These are phyloP conservation scores for Plecturocebus donacophilus DNA, from an alignment of 2,113 vertebrate genomes.

Conservation along the genomic window DNA sequence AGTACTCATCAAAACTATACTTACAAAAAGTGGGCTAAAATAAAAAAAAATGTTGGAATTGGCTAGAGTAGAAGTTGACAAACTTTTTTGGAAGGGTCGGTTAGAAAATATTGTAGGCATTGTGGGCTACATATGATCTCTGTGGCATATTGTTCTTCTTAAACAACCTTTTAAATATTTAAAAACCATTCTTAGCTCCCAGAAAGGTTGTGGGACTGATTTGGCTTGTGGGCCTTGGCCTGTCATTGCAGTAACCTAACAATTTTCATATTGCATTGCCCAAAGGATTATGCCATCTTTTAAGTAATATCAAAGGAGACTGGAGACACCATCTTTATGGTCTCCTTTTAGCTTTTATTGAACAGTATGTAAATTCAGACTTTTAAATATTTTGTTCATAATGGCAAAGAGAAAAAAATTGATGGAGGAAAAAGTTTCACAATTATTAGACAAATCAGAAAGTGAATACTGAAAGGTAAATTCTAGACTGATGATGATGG, in stretches of 20 bases:
- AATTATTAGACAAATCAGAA: background rate
- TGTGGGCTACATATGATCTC: background rate
- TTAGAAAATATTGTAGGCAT: constrained; percentile 27
- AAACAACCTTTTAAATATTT: constrained; percentile 7
- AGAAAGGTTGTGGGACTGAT: background rate
- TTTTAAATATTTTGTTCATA: constrained; percentile 28
- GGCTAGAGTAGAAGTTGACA: background rate
- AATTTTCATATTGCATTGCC: background rate
- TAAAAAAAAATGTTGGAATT: constrained; percentile 1
- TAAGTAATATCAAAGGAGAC: background rate
- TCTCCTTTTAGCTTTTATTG: constrained; percentile 29
- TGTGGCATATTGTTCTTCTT: background rate
- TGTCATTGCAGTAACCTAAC: background rate
- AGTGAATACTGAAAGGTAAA: background rate
- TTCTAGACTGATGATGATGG: background rate
- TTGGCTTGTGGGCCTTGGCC: background rate
- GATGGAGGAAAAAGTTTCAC: background rate
- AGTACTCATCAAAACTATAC: background rate
- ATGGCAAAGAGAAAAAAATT: background rate
- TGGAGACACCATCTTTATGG: background rate
- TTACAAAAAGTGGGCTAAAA: background rate
- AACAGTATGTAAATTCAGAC: constrained; percentile 6
- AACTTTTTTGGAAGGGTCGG: constrained; percentile 7
- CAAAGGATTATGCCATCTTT: background rate
- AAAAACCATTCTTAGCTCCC: background rate